Percentiles rank a stretch among this genome's conserved stretches.
phyloP scores from a whole-genome alignment of 2,888 invertebrate genomes.

The Gortyna flavago region DNA sequence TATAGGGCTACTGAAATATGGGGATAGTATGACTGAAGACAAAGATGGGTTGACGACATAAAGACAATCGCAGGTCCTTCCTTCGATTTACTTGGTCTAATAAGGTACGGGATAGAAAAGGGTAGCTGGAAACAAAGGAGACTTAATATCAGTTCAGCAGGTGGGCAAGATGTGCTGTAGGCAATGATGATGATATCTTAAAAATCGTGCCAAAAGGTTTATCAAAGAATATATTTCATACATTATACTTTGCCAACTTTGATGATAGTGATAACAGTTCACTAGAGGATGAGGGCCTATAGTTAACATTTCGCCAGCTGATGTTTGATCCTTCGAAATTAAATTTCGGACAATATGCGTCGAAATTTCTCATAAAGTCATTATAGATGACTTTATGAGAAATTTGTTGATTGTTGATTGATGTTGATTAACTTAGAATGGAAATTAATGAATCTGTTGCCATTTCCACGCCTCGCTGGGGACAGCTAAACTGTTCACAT shows the following conservation, averaged over 20 bases:
- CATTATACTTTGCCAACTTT: constrained; percentile 5
- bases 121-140: not conserved
- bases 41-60: constrained; percentile 30
- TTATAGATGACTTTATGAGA: too few relatives aligned
- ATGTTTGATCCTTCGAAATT: constrained; percentile 37
- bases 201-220: constrained; percentile 1
- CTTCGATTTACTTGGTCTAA: constrained; percentile 23
- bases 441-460: constrained; percentile 41
- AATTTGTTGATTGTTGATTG: too few relatives aligned
- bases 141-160: constrained; percentile 14
- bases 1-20: constrained; percentile 52
- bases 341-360: constrained; percentile 24
- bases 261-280: constrained; percentile 13
- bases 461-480: constrained; percentile 26
- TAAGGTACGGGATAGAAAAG: constrained; percentile 22
- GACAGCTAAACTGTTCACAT: constrained; percentile 31
- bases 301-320: constrained; percentile 22
- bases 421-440: constrained; percentile 42
- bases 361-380: constrained; percentile 23
- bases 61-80: constrained; percentile 24
- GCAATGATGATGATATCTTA: constrained; percentile 4
- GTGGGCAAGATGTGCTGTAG: constrained; percentile 9
- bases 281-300: constrained; percentile 4
- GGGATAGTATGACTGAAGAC: constrained; percentile 23
- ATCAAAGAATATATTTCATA: constrained; percentile 7